phyloP scores from a whole-genome alignment of 2,797 vertebrate species.

The Phataginus tricuspis region DNA sequence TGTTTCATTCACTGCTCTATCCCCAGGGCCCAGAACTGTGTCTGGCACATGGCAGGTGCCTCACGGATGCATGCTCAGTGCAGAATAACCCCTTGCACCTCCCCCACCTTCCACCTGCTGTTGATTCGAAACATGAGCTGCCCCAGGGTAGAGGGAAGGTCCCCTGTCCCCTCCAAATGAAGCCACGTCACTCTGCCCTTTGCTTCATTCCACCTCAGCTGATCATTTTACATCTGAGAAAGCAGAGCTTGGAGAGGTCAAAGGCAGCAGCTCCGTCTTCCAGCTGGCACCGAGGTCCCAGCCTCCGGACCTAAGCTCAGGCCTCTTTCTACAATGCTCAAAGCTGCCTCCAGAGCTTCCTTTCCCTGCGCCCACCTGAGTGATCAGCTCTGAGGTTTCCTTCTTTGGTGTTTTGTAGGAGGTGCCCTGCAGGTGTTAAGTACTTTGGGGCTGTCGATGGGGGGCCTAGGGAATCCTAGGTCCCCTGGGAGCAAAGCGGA shows the following conservation, averaged over 20 bases:
- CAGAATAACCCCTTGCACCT: not conserved
- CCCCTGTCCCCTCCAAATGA: rapidly evolving
- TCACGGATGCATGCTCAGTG: rapidly evolving
- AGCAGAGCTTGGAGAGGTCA: not conserved
- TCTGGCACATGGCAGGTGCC: rapidly evolving
- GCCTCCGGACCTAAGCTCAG: rapidly evolving
- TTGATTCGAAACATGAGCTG: rapidly evolving
- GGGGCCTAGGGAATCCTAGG: not conserved
- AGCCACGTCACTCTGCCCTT: not conserved
- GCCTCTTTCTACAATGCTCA: not conserved
- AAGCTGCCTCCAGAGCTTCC: rapidly evolving
- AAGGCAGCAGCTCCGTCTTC: rapidly evolving
- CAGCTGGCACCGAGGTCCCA: not conserved
- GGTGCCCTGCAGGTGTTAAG: not conserved
- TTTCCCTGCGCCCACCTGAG: not conserved
- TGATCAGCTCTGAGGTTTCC: not conserved
- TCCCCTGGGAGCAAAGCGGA: not conserved
- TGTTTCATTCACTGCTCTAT: rapidly evolving
- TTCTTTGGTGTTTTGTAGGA: not conserved
- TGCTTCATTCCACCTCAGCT: rapidly evolving
- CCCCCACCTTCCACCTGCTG: not conserved
- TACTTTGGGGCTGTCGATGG: not conserved
- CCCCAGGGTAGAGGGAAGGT: rapidly evolving
- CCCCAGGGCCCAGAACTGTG: not conserved
- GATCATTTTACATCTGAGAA: not conserved